A percentile compares a stretch with the other conserved stretches of the same genome.
These are phyloP conservation scores for Zygaena filipendulae DNA, from an alignment of 2,888 invertebrate genomes.

Conservation along the genomic window DNA sequence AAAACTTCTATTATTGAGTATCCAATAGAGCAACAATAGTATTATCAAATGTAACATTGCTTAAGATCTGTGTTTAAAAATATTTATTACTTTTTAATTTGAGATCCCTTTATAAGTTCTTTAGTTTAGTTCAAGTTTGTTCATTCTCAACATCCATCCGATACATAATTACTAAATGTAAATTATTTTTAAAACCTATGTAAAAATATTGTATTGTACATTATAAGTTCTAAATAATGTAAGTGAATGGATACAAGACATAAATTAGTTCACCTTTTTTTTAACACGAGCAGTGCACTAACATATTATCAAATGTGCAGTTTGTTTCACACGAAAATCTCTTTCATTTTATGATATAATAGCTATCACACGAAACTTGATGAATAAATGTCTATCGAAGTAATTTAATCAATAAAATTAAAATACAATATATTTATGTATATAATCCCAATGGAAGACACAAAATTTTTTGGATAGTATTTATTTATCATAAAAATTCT, in stretches of 20 bases:
- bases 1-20: no score
- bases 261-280: conserved; percentile 58
- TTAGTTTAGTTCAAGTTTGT: no score
- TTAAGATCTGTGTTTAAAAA: conserved; percentile 40
- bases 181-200: conserved; percentile 23
- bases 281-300: conserved; percentile 48
- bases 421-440: no score
- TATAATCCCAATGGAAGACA: no score
- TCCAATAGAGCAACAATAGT: conserved; percentile 28
- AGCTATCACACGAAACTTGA: no score
- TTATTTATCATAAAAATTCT: no score
- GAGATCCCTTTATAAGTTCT: conserved; percentile 48
- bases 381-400: no score
- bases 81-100: no score
- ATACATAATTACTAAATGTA: conserved; percentile 27
- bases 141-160: conserved; percentile 51
- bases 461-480: no score
- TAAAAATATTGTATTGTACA: conserved; percentile 25
- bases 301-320: conserved; percentile 38
- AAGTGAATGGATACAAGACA: conserved; percentile 46
- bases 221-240: no score
- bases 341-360: no score
- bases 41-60: conserved; percentile 30
- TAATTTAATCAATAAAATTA: no score
- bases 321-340: conserved; percentile 30